Conservation (phyloP, 2,888 invertebrate species). For the Acheta domesticus region DNA sequence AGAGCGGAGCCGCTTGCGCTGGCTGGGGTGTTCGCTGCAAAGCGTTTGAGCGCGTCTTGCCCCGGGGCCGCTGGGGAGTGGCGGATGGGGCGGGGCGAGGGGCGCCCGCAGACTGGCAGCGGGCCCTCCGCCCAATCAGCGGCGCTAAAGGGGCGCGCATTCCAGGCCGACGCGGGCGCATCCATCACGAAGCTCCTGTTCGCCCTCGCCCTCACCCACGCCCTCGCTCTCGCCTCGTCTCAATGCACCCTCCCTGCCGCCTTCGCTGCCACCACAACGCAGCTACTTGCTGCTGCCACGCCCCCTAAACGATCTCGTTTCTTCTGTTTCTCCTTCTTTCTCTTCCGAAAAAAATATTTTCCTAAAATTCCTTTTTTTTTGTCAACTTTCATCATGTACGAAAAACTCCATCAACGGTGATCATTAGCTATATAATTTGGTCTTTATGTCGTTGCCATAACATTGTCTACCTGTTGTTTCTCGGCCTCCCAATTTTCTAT, state of each 20-base stretch:
- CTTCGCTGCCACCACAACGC: not conserved
- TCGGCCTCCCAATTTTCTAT: too few species aligned
- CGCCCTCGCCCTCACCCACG: not conserved
- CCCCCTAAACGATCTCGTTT: not conserved
- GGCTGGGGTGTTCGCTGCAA: too few species aligned
- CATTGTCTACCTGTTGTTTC: too few species aligned
- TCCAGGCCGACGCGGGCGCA: not conserved
- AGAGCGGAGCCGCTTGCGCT: too few species aligned
- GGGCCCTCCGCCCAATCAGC: not conserved
- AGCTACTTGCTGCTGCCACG: not conserved
- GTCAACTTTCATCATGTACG: too few species aligned
- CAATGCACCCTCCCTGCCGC: not conserved
- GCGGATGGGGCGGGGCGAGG: not conserved
- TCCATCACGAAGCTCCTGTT: not conserved
- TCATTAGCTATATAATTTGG: too few species aligned
- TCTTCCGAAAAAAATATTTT: too few species aligned
- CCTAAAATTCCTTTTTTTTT: too few species aligned
- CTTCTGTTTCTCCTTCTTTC: not conserved
- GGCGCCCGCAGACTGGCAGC: not conserved
- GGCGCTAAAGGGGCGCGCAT: not conserved
- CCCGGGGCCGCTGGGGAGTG: too few species aligned
- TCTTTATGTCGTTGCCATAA: too few species aligned
- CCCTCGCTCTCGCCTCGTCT: not conserved
- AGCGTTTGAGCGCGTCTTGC: too few species aligned
- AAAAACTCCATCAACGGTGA: too few species aligned